These are phyloP conservation scores for Dusona sp. DNA, from an alignment of 2,888 invertebrate genomes.

Conservation along the genomic window DNA sequence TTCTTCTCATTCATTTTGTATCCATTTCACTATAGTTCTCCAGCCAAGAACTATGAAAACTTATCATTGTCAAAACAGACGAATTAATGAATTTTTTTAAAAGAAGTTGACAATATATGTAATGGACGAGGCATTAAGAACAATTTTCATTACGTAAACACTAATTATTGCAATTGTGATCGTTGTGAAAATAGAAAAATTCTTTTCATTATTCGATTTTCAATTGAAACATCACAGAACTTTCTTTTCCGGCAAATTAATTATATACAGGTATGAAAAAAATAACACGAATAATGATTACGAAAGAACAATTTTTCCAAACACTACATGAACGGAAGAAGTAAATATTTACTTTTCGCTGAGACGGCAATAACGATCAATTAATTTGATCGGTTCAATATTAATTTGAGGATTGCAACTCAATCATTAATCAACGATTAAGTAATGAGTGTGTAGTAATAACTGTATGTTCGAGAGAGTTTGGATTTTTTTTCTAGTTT, in stretches of 20 bases:
- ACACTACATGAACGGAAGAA: neutral
- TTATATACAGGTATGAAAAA: neutral
- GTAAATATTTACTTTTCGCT: slow-evolving; percentile 9
- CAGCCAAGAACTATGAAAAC: neutral
- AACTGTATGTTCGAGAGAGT: neutral
- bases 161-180: neutral
- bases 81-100: neutral
- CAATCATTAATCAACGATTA: neutral
- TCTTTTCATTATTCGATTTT: neutral
- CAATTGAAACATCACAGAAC: neutral
- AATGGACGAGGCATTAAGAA: neutral
- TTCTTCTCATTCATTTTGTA: neutral
- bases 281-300: neutral
- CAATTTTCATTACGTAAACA: neutral
- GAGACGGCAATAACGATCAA: neutral
- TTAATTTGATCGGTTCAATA: slow-evolving; percentile 11
- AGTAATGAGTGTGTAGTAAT: neutral
- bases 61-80: neutral
- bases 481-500: neutral
- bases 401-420: neutral
- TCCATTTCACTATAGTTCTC: slow-evolving; percentile 3
- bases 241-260: slow-evolving; percentile 20
- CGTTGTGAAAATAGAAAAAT: neutral
- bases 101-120: neutral
- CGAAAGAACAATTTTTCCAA: slow-evolving; percentile 1